A percentile compares a stretch with the other conserved stretches of the same genome.
These are phyloP conservation scores for Pygoscelis adeliae DNA, from an alignment of 2,113 vertebrate species.

Conservation along the genomic window DNA sequence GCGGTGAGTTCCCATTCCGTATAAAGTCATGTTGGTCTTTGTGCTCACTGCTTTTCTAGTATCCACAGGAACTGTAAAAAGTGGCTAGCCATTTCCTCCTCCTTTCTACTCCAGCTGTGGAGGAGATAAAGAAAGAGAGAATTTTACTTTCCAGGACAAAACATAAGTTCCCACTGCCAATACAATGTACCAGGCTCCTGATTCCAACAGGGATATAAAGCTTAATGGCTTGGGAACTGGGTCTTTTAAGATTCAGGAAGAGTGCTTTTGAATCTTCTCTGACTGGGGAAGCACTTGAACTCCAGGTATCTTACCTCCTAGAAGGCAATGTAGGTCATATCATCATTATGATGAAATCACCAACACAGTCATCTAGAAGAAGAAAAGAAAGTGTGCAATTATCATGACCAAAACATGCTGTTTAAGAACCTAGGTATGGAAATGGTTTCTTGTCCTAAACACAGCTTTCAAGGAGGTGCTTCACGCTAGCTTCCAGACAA, in stretches of 20 bases:
- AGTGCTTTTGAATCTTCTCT: neutral
- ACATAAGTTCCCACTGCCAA: neutral
- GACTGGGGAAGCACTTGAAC: neutral
- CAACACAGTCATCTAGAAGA: neutral
- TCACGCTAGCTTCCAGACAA: neutral
- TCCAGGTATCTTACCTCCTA: neutral
- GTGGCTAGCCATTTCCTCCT: neutral
- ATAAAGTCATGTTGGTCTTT: neutral
- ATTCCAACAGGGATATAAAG: neutral
- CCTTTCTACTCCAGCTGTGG: neutral
- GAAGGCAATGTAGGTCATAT: neutral
- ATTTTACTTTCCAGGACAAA: neutral
- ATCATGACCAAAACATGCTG: fast-evolving
- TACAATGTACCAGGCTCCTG: neutral
- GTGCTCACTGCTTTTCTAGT: neutral
- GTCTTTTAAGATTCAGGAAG: neutral
- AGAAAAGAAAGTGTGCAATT: neutral
- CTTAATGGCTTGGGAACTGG: neutral
- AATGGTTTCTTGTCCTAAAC: neutral
- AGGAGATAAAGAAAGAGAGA: neutral
- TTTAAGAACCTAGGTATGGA: neutral
- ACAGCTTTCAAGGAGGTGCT: neutral
- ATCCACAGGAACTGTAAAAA: neutral
- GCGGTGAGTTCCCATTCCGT: neutral
- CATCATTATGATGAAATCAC: neutral